phyloP scores from a whole-genome alignment of 2,888 invertebrate genomes.

The Zaprionus obscuricornis region DNA sequence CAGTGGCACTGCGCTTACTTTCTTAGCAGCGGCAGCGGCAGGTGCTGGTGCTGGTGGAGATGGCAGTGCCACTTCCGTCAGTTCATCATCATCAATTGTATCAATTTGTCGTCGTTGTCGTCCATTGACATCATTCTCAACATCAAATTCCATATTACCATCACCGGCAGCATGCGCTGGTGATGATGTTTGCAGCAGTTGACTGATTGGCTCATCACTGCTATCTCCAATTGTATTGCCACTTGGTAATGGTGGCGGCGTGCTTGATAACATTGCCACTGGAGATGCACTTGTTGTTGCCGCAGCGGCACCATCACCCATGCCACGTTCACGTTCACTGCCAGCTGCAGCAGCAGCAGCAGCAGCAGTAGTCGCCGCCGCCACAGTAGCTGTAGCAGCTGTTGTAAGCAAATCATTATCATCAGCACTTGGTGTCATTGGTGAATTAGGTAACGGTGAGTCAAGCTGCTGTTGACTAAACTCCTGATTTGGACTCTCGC shows the following conservation, averaged over 20 bases:
- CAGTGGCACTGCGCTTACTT: conserved; percentile 53
- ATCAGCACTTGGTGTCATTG: conserved; percentile 55
- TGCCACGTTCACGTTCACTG: conserved; percentile 73
- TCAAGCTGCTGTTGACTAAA: conserved; percentile 79
- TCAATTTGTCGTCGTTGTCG: conserved; percentile 4
- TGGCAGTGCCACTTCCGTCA: conserved; percentile 55
- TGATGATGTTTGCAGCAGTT: conserved; percentile 23
- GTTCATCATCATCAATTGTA: conserved; percentile 49
- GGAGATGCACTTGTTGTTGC: conserved; percentile 74
- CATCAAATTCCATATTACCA: conserved; percentile 29
- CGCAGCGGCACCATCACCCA: conserved; percentile 82
- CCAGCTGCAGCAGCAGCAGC: conserved; percentile 13
- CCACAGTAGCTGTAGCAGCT: conserved; percentile 39
- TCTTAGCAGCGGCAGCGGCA: conserved; percentile 42
- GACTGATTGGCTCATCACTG: not conserved
- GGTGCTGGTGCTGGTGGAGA: conserved; percentile 28
- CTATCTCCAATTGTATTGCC: not conserved
- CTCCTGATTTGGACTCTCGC: conserved; percentile 83
- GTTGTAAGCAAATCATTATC: conserved; percentile 2
- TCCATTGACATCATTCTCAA: conserved; percentile 13
- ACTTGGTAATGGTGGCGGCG: conserved; percentile 74
- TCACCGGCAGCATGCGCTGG: conserved; percentile 29
- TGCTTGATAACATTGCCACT: conserved; percentile 74
- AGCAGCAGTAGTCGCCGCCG: not conserved
- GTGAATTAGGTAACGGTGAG: conserved; percentile 70